Conservation (phyloP, 2,888 invertebrate species). For the Microctonus hyperodae region DNA sequence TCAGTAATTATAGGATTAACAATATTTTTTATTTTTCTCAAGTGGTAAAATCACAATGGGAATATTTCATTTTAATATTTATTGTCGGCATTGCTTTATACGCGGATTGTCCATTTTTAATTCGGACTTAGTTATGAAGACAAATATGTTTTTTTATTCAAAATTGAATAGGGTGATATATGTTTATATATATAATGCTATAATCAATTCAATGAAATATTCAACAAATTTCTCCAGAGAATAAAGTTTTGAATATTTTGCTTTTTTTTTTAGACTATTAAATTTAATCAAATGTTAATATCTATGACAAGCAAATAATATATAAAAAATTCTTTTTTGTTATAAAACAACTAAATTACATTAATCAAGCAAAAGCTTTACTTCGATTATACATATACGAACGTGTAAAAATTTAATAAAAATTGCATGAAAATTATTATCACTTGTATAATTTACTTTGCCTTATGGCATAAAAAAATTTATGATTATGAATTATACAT, state of each 20-base stretch:
- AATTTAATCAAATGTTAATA: no score
- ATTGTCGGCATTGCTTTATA: conserved; percentile 61
- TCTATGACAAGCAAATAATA: not conserved
- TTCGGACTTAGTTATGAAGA: not conserved
- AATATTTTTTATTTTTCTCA: conserved; percentile 34
- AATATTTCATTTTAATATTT: conserved; percentile 54
- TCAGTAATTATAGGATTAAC: conserved; percentile 39
- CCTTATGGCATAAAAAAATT: no score
- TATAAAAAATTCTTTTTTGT: not conserved
- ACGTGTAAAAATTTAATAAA: no score
- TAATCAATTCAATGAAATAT: no score
- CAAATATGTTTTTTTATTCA: not conserved
- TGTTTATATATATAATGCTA: no score
- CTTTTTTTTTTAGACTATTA: no score
- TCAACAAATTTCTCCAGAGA: no score
- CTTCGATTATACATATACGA: not conserved
- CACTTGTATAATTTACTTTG: no score
- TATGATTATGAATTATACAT: no score
- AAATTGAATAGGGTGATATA: not conserved
- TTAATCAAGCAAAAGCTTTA: not conserved
- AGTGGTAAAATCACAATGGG: conserved; percentile 42
- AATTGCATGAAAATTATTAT: no score
- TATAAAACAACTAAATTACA: not conserved
- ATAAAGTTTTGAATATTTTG: no score
- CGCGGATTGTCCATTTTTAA: conserved; percentile 53